Evolutionary conservation across 2,797 vertebrate genomes (phyloP).

Genomic region (Microchirus variegatus): DNA sequence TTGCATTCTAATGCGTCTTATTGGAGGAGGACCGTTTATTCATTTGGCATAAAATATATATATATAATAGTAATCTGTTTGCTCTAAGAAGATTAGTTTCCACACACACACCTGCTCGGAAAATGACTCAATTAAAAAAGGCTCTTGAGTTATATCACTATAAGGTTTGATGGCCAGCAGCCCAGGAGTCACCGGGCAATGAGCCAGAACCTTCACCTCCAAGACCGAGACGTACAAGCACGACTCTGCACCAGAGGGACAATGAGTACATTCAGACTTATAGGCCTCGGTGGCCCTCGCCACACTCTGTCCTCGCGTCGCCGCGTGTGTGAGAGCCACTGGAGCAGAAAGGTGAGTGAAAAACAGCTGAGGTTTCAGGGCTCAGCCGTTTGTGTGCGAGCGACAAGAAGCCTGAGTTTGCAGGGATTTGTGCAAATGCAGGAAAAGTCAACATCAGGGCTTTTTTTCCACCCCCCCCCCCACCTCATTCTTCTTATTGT

Average conservation of each 20-base stretch:
- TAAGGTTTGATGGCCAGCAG: slow-evolving; percentile 39
- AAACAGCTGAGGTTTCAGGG: slow-evolving; percentile 23
- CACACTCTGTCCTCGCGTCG: slow-evolving; percentile 36
- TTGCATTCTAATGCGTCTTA: slow-evolving; percentile 20
- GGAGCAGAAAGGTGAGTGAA: slow-evolving; percentile 72
- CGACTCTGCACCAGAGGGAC: slow-evolving; percentile 16
- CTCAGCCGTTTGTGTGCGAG: slow-evolving; percentile 8
- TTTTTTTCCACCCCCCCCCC: too few species aligned
- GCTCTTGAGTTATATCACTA: slow-evolving; percentile 45
- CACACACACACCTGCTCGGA: slow-evolving; percentile 18
- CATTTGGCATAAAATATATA: slow-evolving; percentile 2
- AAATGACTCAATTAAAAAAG: slow-evolving; percentile 49
- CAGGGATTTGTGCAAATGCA: slow-evolving; percentile 42
- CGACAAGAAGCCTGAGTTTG: slow-evolving; percentile 35
- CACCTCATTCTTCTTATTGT: neutral
- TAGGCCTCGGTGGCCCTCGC: slow-evolving; percentile 26
- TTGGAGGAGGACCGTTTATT: slow-evolving; percentile 6
- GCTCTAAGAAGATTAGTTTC: slow-evolving; percentile 34
- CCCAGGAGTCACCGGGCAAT: slow-evolving; percentile 37
- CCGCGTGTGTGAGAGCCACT: slow-evolving; percentile 47
- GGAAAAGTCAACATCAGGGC: neutral
- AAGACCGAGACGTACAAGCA: slow-evolving; percentile 19
- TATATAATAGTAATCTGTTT: slow-evolving; percentile 2
- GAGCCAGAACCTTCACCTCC: slow-evolving; percentile 65
- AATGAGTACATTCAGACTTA: slow-evolving; percentile 45